These are phyloP conservation scores for Labrus mixtus DNA, from an alignment of 2,113 vertebrate species.

Conservation along the genomic window DNA sequence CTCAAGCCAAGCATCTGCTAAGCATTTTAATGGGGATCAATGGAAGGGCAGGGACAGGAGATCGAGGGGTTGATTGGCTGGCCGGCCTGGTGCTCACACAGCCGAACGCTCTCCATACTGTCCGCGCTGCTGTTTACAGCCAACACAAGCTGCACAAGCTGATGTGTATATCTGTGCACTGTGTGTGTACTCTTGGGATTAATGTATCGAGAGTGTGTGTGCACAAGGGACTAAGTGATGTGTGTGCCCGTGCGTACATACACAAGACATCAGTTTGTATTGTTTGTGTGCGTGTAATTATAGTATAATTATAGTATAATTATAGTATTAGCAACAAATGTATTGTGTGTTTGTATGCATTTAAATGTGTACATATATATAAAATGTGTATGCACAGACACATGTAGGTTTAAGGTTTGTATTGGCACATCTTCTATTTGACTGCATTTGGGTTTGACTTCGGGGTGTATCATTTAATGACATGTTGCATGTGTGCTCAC, in stretches of 20 bases:
- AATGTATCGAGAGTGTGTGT: neutral
- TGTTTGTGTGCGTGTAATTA: constrained; percentile 15
- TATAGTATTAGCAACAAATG: constrained; percentile 1
- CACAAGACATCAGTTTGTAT: constrained; percentile 7
- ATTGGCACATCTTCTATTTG: too few relatives aligned
- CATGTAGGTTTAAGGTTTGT: too few relatives aligned
- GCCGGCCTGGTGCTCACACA: constrained; percentile 66
- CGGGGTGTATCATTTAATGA: too few relatives aligned
- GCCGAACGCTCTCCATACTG: constrained; percentile 65
- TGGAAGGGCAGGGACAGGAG: constrained; percentile 80
- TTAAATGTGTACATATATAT: too few relatives aligned
- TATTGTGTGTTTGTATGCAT: constrained; percentile 11
- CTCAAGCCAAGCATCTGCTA: constrained; percentile 80
- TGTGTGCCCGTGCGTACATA: neutral
- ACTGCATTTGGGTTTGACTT: too few relatives aligned
- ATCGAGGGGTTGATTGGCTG: constrained; percentile 81
- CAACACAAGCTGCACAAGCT: constrained; percentile 81
- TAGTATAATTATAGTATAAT: neutral
- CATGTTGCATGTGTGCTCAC: too few relatives aligned
- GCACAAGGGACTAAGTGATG: neutral
- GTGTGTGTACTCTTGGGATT: constrained; percentile 27
- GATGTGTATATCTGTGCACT: constrained; percentile 50
- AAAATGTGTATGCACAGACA: too few relatives aligned
- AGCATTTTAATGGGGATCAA: constrained; percentile 85
- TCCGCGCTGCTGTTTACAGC: constrained; percentile 79